Base-by-base conservation (phyloP, 92 coral and sea anemone species). In the Virgularia gustaviana region DNA sequence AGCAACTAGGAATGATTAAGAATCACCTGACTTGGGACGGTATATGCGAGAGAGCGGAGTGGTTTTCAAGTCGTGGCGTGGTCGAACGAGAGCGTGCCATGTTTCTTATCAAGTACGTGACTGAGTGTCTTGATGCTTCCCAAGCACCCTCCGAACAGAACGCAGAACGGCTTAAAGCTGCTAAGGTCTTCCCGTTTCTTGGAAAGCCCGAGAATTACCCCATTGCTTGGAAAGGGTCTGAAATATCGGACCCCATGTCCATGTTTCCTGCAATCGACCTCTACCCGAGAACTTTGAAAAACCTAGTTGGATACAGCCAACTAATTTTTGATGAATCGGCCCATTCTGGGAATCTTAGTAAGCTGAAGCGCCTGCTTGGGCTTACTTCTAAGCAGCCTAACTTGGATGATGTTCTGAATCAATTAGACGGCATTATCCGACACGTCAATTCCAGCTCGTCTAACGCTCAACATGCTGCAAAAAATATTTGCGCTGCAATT, bases 1-100 rank as follows among this genome's bases (percentile, higher is more conserved):
- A n/a, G n/a, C n/a, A n/a, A n/a, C n/a, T 90, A 27, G 90, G 96
- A 64, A 90, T 90, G 96, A 65, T 55, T 12, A 55, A 64, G 13
- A 89, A 90, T 53, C 53, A 62, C 25, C 86, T 87, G 34, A 65
- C 73, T 8, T 87, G 96, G 92, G 42, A 72, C 0, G 76, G 74
- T 57, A 36, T 90, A 32, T 71, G 84, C 37, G 96, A 85, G 57
- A 75, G 96, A 79, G 96, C 92, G 20, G 79, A 79, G 41, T 78
- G 88, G 57, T 49, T 84, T 44, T 70, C 72, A 27, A 19, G 3
- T 28, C 64, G 64, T 3, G 53, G 73, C 33, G 0, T 2, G 9
- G 67, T 43, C 44, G 76, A 85, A 28, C 66, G 67, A 29, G 35
- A 72, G 2, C 43, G 11, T 49, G 96, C 88, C 18, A 25, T 67